phyloP scores from a whole-genome alignment of 2,888 invertebrate species.

The Archaeoteleia sp. region DNA sequence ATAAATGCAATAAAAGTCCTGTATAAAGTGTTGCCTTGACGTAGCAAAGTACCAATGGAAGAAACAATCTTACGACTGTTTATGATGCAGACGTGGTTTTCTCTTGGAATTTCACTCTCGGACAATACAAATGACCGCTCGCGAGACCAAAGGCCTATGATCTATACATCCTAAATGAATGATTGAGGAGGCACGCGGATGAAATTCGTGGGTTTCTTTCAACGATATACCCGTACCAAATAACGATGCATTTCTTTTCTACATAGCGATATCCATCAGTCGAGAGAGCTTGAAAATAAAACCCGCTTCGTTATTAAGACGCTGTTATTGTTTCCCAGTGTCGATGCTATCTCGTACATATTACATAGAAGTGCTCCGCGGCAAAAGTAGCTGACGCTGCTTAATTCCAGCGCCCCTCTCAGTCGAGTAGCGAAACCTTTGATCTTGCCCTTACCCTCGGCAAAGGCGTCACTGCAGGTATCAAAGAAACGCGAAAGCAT shows the following conservation, averaged over 20 bases:
- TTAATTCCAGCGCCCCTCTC: conserved; percentile 61
- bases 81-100: conserved; percentile 56
- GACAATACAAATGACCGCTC: conserved; percentile 44
- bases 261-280: conserved; percentile 32
- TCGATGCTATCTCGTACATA: conserved; percentile 44
- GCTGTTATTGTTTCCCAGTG: conserved; percentile 45
- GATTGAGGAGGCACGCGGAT: conserved; percentile 4
- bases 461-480: no score
- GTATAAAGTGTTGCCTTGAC: background rate
- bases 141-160: conserved; percentile 9
- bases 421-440: conserved; percentile 62
- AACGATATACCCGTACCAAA: no score
- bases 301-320: conserved; percentile 27
- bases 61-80: conserved; percentile 49
- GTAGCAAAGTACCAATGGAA: conserved; percentile 2
- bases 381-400: conserved; percentile 69
- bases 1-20: background rate
- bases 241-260: conserved; percentile 15
- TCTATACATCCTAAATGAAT: conserved; percentile 5
- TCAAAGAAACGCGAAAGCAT: no score
- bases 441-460: conserved; percentile 61
- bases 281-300: conserved; percentile 14
- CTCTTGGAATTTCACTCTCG: conserved; percentile 56
- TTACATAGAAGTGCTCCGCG: conserved; percentile 44
- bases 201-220: background rate